Percentiles rank a stretch among this genome's conserved stretches.
Evolutionary conservation across 2,888 invertebrate species (phyloP).

Genomic region (Andrena camellia): DNA sequence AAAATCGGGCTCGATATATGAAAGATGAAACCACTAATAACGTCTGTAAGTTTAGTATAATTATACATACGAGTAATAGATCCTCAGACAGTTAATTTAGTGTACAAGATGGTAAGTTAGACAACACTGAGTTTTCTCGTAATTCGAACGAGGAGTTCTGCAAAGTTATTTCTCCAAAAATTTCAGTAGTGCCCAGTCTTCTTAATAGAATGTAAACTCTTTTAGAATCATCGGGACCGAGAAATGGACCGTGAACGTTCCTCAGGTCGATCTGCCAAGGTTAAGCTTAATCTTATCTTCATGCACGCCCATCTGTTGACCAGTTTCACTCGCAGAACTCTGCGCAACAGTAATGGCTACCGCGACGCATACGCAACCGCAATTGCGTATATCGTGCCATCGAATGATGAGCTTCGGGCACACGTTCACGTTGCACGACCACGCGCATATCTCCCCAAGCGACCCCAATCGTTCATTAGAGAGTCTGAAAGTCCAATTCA

Average conservation of each 20-base stretch:
- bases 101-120: too few species aligned
- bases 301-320: conserved; percentile 46
- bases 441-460: conserved; percentile 25
- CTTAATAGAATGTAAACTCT: too few species aligned
- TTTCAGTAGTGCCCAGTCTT: too few species aligned
- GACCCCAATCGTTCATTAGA: conserved; percentile 54
- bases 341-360: conserved; percentile 59
- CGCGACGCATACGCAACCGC: conserved; percentile 35
- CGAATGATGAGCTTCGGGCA: conserved; percentile 44
- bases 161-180: too few species aligned
- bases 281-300: conserved; percentile 61
- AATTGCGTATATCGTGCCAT: conserved; percentile 41
- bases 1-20: too few species aligned
- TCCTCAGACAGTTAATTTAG: too few species aligned
- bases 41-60: too few species aligned
- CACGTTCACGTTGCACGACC: conserved; percentile 8
- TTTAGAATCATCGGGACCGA: conserved; percentile 2
- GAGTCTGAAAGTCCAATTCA: conserved; percentile 46
- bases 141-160: too few species aligned
- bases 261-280: conserved; percentile 45
- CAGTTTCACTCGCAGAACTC: conserved; percentile 33
- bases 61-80: too few species aligned
- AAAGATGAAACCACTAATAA: too few species aligned
- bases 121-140: too few species aligned
- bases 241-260: conserved; percentile 39